A percentile compares a stretch with the other conserved stretches of the same genome.
Evolutionary conservation across 2,113 vertebrate genomes (phyloP).

Genomic region (Herpailurus yagouaroundi): DNA sequence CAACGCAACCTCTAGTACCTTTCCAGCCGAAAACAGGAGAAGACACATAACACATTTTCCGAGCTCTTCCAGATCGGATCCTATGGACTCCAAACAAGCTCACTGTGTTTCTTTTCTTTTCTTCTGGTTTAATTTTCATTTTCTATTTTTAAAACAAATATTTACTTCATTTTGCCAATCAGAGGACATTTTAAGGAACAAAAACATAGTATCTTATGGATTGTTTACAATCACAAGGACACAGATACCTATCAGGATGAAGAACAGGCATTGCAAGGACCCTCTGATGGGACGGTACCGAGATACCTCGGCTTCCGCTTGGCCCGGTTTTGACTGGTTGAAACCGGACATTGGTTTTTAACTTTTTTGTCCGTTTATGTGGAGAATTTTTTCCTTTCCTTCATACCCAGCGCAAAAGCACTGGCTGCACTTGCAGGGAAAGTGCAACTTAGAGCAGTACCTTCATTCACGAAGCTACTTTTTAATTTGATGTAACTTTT

Average conservation of each 20-base stretch:
- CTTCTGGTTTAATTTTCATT: slow-evolving; percentile 90
- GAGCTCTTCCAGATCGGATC: slow-evolving; percentile 89
- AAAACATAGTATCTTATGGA: slow-evolving; percentile 85
- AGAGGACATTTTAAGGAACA: slow-evolving; percentile 89
- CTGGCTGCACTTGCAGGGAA: slow-evolving; percentile 95
- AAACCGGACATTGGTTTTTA: slow-evolving; percentile 88
- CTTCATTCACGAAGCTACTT: slow-evolving; percentile 92
- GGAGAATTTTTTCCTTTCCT: slow-evolving; percentile 81
- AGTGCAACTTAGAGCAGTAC: slow-evolving; percentile 92
- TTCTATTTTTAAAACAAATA: slow-evolving; percentile 88
- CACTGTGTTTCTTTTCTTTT: slow-evolving; percentile 88
- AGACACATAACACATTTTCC: slow-evolving; percentile 84
- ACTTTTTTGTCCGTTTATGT: slow-evolving; percentile 84
- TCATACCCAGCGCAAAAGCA: slow-evolving; percentile 88
- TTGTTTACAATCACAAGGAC: slow-evolving; percentile 96
- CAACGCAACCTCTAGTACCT: slow-evolving; percentile 86
- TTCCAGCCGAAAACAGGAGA: slow-evolving; percentile 87
- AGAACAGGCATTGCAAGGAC: slow-evolving; percentile 84
- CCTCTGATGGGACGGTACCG: slow-evolving; percentile 84
- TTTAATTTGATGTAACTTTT: slow-evolving; percentile 93
- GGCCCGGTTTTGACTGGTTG: slow-evolving; percentile 92
- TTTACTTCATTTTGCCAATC: slow-evolving; percentile 89
- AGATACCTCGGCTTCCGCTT: slow-evolving; percentile 83
- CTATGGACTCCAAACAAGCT: slow-evolving; percentile 90
- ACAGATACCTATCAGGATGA: slow-evolving; percentile 86